Conservation (phyloP, 2,113 vertebrate genomes). For the Tylochromis polylepis region DNA sequence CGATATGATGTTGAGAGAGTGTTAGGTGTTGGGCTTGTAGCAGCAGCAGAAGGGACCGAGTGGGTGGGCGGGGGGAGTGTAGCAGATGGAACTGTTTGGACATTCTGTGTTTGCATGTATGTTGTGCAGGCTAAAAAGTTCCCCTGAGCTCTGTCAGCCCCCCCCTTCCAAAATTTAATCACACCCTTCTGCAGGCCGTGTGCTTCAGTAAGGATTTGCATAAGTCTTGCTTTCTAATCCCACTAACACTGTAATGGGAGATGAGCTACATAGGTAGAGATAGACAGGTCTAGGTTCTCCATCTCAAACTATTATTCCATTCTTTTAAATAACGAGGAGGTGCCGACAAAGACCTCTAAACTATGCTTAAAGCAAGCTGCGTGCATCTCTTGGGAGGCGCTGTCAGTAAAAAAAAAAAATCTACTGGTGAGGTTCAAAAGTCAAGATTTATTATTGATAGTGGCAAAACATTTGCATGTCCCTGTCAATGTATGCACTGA, state of each 20-base stretch:
- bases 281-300: background rate
- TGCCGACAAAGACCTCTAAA: background rate
- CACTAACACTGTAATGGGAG: background rate
- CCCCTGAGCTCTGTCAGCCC: background rate
- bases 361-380: conserved; percentile 5
- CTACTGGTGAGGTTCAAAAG: conserved; percentile 4
- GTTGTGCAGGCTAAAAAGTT: background rate
- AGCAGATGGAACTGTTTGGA: conserved; percentile 51
- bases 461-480: conserved; percentile 29
- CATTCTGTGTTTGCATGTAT: conserved; percentile 14
- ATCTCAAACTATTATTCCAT: background rate
- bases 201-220: background rate
- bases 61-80: background rate
- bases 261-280: background rate
- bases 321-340: background rate
- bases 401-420: background rate
- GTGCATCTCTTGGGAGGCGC: background rate
- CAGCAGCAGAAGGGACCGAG: background rate
- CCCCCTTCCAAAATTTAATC: background rate
- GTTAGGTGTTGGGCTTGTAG: background rate
- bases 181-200: background rate
- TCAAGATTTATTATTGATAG: conserved; percentile 43
- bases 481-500: background rate
- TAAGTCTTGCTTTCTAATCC: background rate
- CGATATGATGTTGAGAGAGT: background rate